phyloP scores from a whole-genome alignment of 1,140 invertebrate genomes.

The Oedothorax gibbosus region DNA sequence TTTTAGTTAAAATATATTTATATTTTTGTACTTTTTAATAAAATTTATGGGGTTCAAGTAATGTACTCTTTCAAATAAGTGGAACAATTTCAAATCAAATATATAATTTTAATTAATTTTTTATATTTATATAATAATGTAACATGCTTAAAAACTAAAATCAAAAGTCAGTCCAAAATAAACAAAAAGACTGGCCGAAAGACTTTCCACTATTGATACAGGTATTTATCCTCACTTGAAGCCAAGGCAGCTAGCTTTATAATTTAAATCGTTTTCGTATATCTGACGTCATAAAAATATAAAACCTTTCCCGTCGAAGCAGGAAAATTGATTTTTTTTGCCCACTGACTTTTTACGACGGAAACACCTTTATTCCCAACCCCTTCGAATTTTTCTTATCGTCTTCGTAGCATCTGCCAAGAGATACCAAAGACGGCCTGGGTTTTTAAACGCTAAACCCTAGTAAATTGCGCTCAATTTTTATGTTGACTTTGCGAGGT shows the following conservation, averaged over 20 bases:
- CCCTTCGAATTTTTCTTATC: constrained; percentile 38
- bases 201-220: constrained; percentile 6
- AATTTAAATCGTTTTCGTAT: constrained; percentile 54
- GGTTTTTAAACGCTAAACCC: constrained; percentile 54
- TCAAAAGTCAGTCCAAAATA: neutral
- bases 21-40: no score
- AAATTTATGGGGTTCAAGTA: no score
- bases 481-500: constrained; percentile 39
- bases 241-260: neutral
- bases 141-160: neutral
- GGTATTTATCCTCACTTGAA: constrained; percentile 8
- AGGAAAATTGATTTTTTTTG: constrained; percentile 40
- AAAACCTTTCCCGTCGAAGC: constrained; percentile 18
- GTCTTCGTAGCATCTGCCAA: constrained; percentile 38
- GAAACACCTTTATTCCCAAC: neutral
- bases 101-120: no score
- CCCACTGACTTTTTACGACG: constrained; percentile 40
- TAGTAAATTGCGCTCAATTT: constrained; percentile 49
- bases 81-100: no score
- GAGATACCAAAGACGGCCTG: constrained; percentile 24
- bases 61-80: no score
- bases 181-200: neutral
- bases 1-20: no score
- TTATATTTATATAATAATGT: no score
- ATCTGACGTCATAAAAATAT: constrained; percentile 45